Evolutionary conservation across 2,888 invertebrate genomes (phyloP), one percentile per base, ranked within the genome.

Genomic region (Meghimatium bilineatum): DNA sequence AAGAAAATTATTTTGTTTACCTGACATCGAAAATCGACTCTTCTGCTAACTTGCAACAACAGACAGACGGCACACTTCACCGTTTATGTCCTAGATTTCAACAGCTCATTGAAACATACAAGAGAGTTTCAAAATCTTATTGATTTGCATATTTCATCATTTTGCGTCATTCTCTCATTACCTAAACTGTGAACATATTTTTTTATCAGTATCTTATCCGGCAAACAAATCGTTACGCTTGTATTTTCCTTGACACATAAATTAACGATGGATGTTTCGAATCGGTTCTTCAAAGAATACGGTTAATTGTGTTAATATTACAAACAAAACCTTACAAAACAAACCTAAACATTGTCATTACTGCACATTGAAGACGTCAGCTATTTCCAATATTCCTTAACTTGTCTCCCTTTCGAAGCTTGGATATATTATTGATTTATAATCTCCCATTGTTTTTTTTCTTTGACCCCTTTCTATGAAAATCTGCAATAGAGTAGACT

Each of bases 241-340:
- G 44, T 44, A 8, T 56, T 12, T 20, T 23, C 56, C 10, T 56
- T 12, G 56, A 56, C 17, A 56, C 2, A 17, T 56, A 56, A 56
- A 17, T 23, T 56, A 56, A 17, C 20, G 17, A 23, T 2, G 3
- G 8, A 17, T 56, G 56, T 17, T 23, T 2, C 8, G 56, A 17
- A 56, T 14, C 3, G 8, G 56, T 12, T 44, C 44, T 5, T 44
- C 44, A 23, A 23, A 56, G 23, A 56, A 56, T 56, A 23, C 56
- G 56, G 56, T 56, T 56, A 56, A 56, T 56, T 56, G 56, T 56
- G 56, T 56, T 56, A 56, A 56, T 56, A 56, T 56, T 56, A 56
- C 20, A 3, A 49, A 3, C 3, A 56, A 56, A 23, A 23, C 23
- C 17, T 56, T 23, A 17, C 17, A 23, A 56, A 56, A 56, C 56